Evolutionary conservation across 37 sponge, comb jelly and placozoan species (phyloP).

Genomic region (Theonella swinhoei): DNA sequence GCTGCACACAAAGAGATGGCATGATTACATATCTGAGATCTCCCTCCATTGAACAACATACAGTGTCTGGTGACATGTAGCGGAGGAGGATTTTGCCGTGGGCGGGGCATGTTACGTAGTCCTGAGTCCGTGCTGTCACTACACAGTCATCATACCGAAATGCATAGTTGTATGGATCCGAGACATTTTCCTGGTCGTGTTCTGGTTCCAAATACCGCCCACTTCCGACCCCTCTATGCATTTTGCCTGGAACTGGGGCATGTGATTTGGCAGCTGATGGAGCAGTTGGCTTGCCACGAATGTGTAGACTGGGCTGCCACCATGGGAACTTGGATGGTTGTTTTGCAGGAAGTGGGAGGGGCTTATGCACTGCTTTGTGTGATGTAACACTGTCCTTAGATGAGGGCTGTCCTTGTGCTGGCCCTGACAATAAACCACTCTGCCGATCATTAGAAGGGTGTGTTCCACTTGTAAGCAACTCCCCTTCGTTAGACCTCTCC

Average conservation of each 20-base stretch:
- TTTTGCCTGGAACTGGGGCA: background rate
- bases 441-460: too few relatives aligned
- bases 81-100: conserved; percentile 64
- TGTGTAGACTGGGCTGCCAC: background rate
- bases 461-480: too few relatives aligned
- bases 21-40: background rate
- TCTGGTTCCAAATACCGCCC: background rate
- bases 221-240: background rate
- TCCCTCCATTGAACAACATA: too few relatives aligned
- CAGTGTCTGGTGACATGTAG: conserved; percentile 79
- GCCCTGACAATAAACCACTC: too few relatives aligned
- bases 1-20: conserved; percentile 7
- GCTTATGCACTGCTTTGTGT: background rate
- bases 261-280: background rate
- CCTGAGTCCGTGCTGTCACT: conserved; percentile 32
- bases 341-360: background rate
- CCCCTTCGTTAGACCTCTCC: background rate
- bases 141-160: conserved; percentile 68
- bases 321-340: background rate
- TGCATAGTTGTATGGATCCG: conserved; percentile 21
- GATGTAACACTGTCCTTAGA: background rate
- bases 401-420: background rate
- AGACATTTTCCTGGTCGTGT: background rate
- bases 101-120: conserved; percentile 59
- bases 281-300: background rate